Conservation (phyloP, 2,113 vertebrate genomes). For the Lethenteron reissneri region DNA sequence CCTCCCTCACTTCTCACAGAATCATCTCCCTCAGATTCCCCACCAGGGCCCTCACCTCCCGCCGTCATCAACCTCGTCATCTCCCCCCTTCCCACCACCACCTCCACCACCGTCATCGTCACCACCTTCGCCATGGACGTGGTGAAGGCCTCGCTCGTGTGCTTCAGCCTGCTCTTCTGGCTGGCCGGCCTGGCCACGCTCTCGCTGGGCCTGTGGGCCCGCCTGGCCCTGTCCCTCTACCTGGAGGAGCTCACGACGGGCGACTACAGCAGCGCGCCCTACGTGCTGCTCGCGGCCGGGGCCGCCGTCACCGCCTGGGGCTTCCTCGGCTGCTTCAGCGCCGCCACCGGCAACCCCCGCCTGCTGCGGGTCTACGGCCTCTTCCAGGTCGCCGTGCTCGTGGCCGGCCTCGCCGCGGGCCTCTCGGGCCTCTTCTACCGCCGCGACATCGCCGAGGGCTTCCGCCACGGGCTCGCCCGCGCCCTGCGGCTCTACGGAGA, state of each 20-base stretch:
- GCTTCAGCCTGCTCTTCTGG: conserved; percentile 62
- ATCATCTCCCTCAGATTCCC: too few species aligned
- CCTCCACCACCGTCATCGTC: too few species aligned
- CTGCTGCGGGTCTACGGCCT: conserved; percentile 38
- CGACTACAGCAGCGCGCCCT: conserved; percentile 31
- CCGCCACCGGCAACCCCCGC: conserved; percentile 38
- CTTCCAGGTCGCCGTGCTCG: conserved; percentile 35
- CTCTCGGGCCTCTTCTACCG: conserved; percentile 46
- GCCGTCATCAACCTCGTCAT: too few species aligned
- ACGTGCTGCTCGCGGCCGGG: conserved; percentile 38
- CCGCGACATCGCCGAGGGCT: conserved; percentile 36
- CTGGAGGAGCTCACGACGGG: conserved; percentile 35
- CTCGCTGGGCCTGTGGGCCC: conserved; percentile 48
- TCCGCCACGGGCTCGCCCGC: conserved; percentile 33
- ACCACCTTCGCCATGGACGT: conserved; percentile 26
- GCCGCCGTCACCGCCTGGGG: conserved; percentile 40
- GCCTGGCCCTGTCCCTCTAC: conserved; percentile 36
- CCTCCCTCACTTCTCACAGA: too few species aligned
- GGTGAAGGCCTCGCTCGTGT: conserved; percentile 42
- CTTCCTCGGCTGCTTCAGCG: conserved; percentile 49
- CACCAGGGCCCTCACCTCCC: too few species aligned
- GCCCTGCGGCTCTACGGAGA: conserved; percentile 37
- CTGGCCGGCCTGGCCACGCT: conserved; percentile 42
- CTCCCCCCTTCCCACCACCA: too few species aligned
- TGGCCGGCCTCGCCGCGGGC: conserved; percentile 33